Percentiles rank a stretch among this genome's conserved stretches.
Conservation (phyloP, 2,888 invertebrate species). For the Desoria tigrina region DNA sequence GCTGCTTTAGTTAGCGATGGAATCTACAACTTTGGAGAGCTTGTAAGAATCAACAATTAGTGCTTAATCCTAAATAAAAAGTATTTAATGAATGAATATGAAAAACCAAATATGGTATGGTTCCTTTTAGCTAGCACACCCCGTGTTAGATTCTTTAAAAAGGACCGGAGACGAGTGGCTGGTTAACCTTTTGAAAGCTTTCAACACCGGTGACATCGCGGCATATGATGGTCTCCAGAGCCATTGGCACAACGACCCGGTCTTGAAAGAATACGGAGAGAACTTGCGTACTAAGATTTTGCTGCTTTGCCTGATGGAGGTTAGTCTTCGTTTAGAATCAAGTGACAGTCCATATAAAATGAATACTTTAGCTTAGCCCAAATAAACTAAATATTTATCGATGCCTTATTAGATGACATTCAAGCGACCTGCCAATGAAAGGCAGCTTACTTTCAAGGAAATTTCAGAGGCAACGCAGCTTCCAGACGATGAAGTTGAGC, state of each 20-base stretch:
- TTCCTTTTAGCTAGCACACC: constrained; percentile 90
- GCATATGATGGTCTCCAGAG: constrained; percentile 73
- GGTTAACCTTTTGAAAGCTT: constrained; percentile 78
- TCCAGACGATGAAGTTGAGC: constrained; percentile 81
- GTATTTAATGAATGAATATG: too few species aligned
- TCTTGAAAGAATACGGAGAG: constrained; percentile 77
- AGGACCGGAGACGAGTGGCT: constrained; percentile 84
- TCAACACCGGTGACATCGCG: constrained; percentile 79
- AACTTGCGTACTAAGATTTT: constrained; percentile 89
- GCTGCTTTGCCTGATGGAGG: constrained; percentile 93
- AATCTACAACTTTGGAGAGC: constrained; percentile 95
- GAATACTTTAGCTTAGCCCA: too few species aligned
- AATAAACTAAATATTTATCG: too few species aligned
- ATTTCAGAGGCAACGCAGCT: constrained; percentile 84
- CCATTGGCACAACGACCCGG: constrained; percentile 77
- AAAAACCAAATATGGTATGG: too few species aligned
- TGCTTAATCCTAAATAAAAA: too few species aligned
- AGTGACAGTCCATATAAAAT: too few species aligned
- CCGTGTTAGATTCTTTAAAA: constrained; percentile 81
- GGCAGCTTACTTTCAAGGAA: constrained; percentile 83
- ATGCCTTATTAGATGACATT: constrained; percentile 97
- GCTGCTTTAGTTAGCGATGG: constrained; percentile 93
- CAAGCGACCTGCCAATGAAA: constrained; percentile 82
- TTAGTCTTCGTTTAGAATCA: too few species aligned
- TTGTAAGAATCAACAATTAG: too few species aligned